Conservation (phyloP, 2,888 invertebrate species). For the Dynastes maya region DNA sequence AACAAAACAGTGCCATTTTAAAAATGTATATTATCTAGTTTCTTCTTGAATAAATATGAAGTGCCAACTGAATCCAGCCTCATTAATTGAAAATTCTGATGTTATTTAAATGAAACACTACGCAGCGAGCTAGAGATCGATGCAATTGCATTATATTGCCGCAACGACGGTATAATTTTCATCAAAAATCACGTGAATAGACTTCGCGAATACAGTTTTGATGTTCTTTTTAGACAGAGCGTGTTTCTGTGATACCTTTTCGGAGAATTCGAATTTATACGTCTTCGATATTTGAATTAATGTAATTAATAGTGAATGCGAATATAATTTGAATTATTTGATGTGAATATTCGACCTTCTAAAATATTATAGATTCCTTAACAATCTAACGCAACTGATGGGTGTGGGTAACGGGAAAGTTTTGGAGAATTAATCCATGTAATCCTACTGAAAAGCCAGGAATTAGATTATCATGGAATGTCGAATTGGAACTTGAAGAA, state of each 20-base stretch:
- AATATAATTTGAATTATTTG: not conserved
- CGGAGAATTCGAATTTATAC: too few species aligned
- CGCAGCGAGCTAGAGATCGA: too few species aligned
- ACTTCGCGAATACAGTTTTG: not conserved
- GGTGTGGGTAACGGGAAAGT: not conserved
- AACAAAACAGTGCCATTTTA: too few species aligned
- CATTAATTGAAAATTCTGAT: too few species aligned
- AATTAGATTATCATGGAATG: not conserved
- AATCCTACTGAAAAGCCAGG: not conserved
- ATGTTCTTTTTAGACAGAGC: not conserved
- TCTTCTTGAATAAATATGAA: too few species aligned
- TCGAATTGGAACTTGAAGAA: not conserved
- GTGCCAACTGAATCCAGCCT: too few species aligned
- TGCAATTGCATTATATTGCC: too few species aligned
- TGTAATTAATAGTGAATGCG: not conserved
- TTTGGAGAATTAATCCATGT: conserved; percentile 3
- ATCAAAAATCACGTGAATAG: too few species aligned
- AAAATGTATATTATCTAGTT: too few species aligned
- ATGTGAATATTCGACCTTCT: not conserved
- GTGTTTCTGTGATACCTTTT: not conserved
- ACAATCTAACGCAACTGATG: not conserved
- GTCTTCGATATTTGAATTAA: too few species aligned
- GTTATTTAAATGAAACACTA: too few species aligned
- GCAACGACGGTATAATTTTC: too few species aligned
- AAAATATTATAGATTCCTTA: conserved; percentile 8